Percentiles rank a stretch among this genome's conserved stretches.
Evolutionary conservation across 2,797 vertebrate genomes (phyloP).

Genomic region (Pangasius mekongensis): DNA sequence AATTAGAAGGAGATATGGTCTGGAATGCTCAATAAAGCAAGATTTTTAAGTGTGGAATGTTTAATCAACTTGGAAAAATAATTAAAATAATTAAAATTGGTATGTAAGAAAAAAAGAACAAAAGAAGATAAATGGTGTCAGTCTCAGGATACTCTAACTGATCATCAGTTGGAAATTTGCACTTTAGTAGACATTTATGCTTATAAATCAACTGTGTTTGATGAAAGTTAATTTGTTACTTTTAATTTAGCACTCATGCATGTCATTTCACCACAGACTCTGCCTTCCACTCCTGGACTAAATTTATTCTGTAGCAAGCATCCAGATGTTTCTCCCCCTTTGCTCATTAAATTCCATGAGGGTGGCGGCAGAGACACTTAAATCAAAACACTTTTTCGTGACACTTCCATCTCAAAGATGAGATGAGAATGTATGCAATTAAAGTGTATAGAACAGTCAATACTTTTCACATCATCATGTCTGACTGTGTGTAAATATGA

Average conservation of each 20-base stretch:
- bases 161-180: not conserved
- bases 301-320: slow-evolving; percentile 26
- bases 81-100: not conserved
- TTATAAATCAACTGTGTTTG: not conserved
- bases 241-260: not conserved
- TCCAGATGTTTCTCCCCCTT: slow-evolving; percentile 5
- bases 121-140: not conserved
- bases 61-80: not conserved
- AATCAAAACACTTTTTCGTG: slow-evolving; percentile 28
- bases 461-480: slow-evolving; percentile 60
- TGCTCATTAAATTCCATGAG: slow-evolving; percentile 34
- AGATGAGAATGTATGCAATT: slow-evolving; percentile 63
- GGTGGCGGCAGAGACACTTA: slow-evolving; percentile 24
- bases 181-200: not conserved
- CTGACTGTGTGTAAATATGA: slow-evolving; percentile 32
- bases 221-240: slow-evolving; percentile 4
- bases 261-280: not conserved
- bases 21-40: not conserved
- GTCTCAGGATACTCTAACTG: not conserved
- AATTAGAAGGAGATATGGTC: slow-evolving; percentile 3
- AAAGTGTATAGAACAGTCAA: slow-evolving; percentile 56
- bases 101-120: not conserved
- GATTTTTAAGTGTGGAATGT: not conserved
- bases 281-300: not conserved
- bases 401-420: slow-evolving; percentile 34